Base-by-base conservation (phyloP, 1,140 invertebrate species). In the Apis laboriosa region DNA sequence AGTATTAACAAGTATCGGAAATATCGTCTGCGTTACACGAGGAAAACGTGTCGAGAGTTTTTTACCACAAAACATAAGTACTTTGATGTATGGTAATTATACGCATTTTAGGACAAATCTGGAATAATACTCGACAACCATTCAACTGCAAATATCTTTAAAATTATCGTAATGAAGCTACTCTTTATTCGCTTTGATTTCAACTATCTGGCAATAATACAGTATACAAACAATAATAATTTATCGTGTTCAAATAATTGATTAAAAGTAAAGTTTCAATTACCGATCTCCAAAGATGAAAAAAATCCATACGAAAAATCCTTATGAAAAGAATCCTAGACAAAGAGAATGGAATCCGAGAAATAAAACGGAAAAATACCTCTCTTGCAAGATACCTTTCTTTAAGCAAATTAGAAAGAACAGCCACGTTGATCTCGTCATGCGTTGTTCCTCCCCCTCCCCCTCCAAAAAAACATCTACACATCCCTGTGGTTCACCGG, bases 61-160 rank as follows among this genome's bases (percentile, higher is more conserved):
- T 34, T 43, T 43, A 43, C 34, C 34, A 43, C 34, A n/a, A 12
- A 19, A n/a, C 19, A 67, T 12, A 49, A 17, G 43, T 21, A 49
- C 49, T 70, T 70, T 15, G 67, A 51, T n/a, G n/a, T 63, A 24
- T 28, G 24, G 19, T 72, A 72, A 72, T 72, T 43, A 71, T n/a
- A 24, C 11, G 70, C 1, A 24, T 72, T 17, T 70, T 49, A 19
- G 15, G 51, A 28, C 68, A 53, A 49, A 51, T 56, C 1, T 2
- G 71, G 71, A 15, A 43, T 13, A 24, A 21, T 43, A 7, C 72
- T 74, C 13, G 21, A 74, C 49, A 11, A 60, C 60, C 56, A 9
- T 60, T 24, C 4, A 74, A 13, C 56, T 21, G 56, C 7, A 19
- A 7, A 12, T 43, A 60, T 19, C 55, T 2, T 7, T 17, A 12